Evolutionary conservation across 2,797 vertebrate species (phyloP).

Genomic region (Chiloscyllium punctatum): DNA sequence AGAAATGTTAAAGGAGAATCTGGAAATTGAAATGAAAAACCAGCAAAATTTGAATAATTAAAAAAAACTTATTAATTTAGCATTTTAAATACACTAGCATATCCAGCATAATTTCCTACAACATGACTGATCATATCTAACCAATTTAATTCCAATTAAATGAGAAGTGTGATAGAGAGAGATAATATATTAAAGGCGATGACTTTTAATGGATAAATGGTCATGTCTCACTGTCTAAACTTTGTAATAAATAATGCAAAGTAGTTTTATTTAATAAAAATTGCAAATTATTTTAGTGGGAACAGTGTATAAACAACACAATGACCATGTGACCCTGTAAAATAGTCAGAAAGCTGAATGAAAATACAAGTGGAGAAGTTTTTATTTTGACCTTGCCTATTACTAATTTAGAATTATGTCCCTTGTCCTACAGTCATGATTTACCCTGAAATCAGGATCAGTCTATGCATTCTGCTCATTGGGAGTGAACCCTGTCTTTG

Average conservation of each 20-base stretch:
- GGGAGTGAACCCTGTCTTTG: not conserved
- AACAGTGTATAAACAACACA: not conserved
- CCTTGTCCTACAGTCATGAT: not conserved
- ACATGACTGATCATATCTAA: slow-evolving; percentile 1
- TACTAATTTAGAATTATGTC: not conserved
- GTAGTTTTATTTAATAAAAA: not conserved
- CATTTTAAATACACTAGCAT: not conserved
- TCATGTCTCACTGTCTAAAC: not conserved
- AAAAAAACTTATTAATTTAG: not conserved
- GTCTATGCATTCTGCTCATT: not conserved
- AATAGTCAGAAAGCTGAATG: not conserved
- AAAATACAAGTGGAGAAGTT: not conserved
- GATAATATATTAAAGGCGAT: not conserved
- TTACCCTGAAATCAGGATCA: not conserved
- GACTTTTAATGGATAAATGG: not conserved
- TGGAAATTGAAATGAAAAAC: not conserved
- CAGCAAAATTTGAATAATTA: not conserved
- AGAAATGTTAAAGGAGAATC: not conserved
- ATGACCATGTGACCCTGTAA: not conserved
- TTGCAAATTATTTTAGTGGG: not conserved
- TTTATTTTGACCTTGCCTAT: not conserved
- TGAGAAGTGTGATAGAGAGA: not conserved
- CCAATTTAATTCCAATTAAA: not conserved
- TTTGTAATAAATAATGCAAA: not conserved
- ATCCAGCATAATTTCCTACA: slow-evolving; percentile 12